Evolutionary conservation across 2,797 vertebrate genomes (phyloP), one percentile per base, ranked within the genome.

Genomic region (Ptychobarbus kaznakovi): DNA sequence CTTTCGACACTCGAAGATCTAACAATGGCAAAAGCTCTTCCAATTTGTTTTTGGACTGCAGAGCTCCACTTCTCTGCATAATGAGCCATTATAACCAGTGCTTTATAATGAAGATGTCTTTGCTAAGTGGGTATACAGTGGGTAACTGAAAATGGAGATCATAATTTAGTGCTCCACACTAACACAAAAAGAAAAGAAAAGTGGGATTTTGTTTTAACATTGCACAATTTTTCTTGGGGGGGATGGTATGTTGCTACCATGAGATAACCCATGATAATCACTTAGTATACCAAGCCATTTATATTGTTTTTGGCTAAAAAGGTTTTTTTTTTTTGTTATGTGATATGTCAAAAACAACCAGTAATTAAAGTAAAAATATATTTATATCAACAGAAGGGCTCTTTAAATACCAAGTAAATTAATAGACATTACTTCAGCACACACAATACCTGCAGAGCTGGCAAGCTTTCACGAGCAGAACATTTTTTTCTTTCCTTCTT

Each of bases 41-140:
- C 25, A 82, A 87, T 84, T 84, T 68, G 70, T 74, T 87, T 53
- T 84, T 80, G 72, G 12, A 69, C 58, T 77, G 42, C 76, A 13
- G 66, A 72, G 68, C 53, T 22, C 15, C 68, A 72, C 83, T 84
- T 73, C 53, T 73, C 46, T 53, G 83, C 42, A 85, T 80, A 85
- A 85, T 76, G 49, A 84, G 79, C 56, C 32, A 72, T 81, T 78
- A 82, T 56, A 63, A 72, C 51, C 78, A 81, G 32, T 69, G 78
- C 63, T 63, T 84, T 70, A 80, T 79, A 76, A 85, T 87, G 82
- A 81, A 83, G 70, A 87, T 81, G 66, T 78, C 87, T 78, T 68
- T 78, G 51, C 66, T 82, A 25, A 82, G 66, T 78, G 75, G 66
- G 28, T 25, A 82, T 72, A 81, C 77, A 84, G 40, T 73, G 40